Evolutionary conservation across 1,140 invertebrate genomes (phyloP).

Genomic region (Coenobita brevimanus): DNA sequence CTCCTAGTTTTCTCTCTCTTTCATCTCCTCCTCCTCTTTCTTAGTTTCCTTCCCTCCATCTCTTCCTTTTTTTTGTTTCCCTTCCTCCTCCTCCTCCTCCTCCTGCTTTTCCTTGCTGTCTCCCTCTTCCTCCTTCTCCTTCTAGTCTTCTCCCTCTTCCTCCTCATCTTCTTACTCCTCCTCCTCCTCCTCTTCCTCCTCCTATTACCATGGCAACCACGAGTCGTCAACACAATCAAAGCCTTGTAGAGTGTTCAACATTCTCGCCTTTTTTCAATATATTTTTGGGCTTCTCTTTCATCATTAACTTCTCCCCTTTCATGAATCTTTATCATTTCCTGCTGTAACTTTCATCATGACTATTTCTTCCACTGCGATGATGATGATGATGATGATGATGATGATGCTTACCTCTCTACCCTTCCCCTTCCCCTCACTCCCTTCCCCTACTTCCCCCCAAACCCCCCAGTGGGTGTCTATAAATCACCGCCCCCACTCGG

Average conservation of each 20-base stretch:
- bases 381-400: too few relatives aligned
- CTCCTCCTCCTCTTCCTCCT: not conserved
- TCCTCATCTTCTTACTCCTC: not conserved
- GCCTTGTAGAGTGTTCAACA: too few relatives aligned
- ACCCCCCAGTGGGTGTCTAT: too few relatives aligned
- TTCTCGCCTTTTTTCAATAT: not conserved
- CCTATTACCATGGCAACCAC: not conserved
- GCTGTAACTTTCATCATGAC: too few relatives aligned
- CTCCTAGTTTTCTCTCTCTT: not conserved
- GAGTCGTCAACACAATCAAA: too few relatives aligned
- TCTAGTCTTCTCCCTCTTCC: not conserved
- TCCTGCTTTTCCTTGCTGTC: not conserved
- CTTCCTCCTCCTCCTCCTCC: too few relatives aligned
- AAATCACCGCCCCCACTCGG: too few relatives aligned
- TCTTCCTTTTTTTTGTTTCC: not conserved
- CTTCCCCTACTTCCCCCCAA: not conserved
- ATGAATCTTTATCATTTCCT: too few relatives aligned
- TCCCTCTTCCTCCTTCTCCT: too few relatives aligned
- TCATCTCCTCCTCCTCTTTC: not conserved
- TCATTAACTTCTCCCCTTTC: too few relatives aligned
- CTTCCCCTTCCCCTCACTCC: not conserved
- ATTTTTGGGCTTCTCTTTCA: not conserved
- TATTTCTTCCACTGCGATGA: not conserved
- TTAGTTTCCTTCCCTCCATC: too few relatives aligned
- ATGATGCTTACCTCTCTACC: not conserved